A percentile compares a stretch with the other conserved stretches of the same genome.
These are phyloP conservation scores for Sebastes trivittatus DNA, from an alignment of 2,797 vertebrate species.

Conservation along the genomic window DNA sequence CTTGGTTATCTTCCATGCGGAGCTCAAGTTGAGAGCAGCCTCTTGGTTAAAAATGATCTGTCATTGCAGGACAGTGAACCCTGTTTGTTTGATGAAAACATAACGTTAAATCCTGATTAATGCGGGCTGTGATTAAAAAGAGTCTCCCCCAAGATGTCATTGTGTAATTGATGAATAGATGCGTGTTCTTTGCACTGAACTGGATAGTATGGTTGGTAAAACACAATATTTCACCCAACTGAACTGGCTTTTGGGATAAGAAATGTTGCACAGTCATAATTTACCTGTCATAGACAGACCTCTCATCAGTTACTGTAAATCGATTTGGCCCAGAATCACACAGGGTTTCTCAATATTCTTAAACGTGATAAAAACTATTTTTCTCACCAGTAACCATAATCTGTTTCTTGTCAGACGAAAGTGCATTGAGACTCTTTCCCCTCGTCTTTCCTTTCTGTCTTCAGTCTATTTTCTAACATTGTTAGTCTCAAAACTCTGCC, in stretches of 20 bases:
- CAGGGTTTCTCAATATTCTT: constrained; percentile 25
- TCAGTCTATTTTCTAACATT: neutral
- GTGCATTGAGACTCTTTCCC: neutral
- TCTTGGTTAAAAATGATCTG: constrained; percentile 46
- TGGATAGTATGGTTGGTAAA: constrained; percentile 39
- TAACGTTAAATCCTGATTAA: constrained; percentile 70
- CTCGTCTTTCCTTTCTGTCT: neutral
- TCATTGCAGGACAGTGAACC: constrained; percentile 29
- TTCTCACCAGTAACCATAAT: constrained; percentile 8
- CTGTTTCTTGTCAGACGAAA: constrained; percentile 37
- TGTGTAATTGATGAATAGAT: constrained; percentile 54
- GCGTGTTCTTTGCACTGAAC: constrained; percentile 51
- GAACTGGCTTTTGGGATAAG: constrained; percentile 38
- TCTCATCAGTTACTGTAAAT: constrained; percentile 50
- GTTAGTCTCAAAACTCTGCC: constrained; percentile 1
- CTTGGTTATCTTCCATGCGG: constrained; percentile 55
- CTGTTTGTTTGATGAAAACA: constrained; percentile 54
- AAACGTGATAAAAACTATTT: constrained; percentile 23
- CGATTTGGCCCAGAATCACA: constrained; percentile 45
- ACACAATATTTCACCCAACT: constrained; percentile 41
- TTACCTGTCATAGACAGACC: constrained; percentile 37
- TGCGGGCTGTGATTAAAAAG: constrained; percentile 65
- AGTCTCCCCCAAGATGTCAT: constrained; percentile 42
- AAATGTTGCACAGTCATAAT: constrained; percentile 44
- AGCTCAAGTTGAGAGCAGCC: constrained; percentile 16